phyloP scores from a whole-genome alignment of 2,113 vertebrate species.

The Mus pahari region DNA sequence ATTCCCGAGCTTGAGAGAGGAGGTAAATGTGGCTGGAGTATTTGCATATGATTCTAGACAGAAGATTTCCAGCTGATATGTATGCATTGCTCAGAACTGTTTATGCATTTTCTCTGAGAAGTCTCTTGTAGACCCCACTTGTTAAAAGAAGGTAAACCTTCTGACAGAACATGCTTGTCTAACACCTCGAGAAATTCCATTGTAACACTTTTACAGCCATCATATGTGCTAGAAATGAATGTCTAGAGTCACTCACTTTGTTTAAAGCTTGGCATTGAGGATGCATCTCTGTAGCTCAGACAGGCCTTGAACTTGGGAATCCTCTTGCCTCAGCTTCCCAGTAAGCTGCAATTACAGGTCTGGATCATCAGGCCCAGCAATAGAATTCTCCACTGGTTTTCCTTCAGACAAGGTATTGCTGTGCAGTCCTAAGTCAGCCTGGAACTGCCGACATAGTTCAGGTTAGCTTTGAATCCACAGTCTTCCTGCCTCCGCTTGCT shows the following conservation, averaged over 20 bases:
- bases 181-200: neutral
- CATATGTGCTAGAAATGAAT: neutral
- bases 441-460: neutral
- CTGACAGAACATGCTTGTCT: neutral
- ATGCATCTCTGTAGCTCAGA: neutral
- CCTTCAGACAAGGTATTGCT: neutral
- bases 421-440: no score
- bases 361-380: neutral
- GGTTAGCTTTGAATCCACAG: neutral
- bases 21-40: neutral
- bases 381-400: neutral
- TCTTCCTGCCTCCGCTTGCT: neutral
- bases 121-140: neutral
- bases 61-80: neutral
- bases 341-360: neutral
- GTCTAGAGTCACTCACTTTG: neutral
- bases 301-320: neutral
- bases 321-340: neutral
- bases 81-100: neutral
- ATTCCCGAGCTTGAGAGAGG: neutral
- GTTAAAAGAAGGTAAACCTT: neutral
- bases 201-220: neutral
- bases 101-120: neutral
- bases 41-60: neutral
- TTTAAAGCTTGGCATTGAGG: neutral